These are phyloP conservation scores for Coenonympha glycerion DNA, from an alignment of 2,888 invertebrate species.

Conservation along the genomic window DNA sequence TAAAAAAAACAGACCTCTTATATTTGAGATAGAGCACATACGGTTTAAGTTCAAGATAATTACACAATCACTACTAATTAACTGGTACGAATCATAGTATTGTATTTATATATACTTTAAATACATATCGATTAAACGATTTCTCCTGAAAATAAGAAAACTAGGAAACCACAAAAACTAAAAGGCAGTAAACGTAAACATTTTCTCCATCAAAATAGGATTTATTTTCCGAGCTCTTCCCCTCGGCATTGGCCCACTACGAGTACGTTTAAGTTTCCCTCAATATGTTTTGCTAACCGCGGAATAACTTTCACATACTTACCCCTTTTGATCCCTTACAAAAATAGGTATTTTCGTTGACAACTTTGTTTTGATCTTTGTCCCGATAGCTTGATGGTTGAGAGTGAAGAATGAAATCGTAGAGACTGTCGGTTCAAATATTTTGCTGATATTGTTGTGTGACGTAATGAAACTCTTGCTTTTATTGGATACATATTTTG, in stretches of 20 bases:
- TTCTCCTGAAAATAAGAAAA: neutral
- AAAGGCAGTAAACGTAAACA: neutral
- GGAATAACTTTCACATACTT: constrained; percentile 9
- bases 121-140: too few species aligned
- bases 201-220: constrained; percentile 2
- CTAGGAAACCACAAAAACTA: neutral
- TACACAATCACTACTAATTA: too few species aligned
- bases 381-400: neutral
- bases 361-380: neutral
- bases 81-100: too few species aligned
- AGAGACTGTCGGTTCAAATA: too few species aligned
- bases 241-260: constrained; percentile 1
- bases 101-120: too few species aligned
- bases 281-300: constrained; percentile 15
- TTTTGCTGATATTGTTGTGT: too few species aligned
- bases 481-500: too few species aligned
- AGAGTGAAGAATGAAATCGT: neutral
- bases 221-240: constrained; percentile 6
- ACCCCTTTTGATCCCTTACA: constrained; percentile 9
- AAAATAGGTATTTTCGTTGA: constrained; percentile 1
- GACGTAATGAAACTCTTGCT: too few species aligned
- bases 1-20: too few species aligned
- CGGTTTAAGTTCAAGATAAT: too few species aligned
- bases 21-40: too few species aligned
- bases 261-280: constrained; percentile 9